Conservation (phyloP, 1,140 invertebrate genomes). For the Oryctes rhinoceros region DNA sequence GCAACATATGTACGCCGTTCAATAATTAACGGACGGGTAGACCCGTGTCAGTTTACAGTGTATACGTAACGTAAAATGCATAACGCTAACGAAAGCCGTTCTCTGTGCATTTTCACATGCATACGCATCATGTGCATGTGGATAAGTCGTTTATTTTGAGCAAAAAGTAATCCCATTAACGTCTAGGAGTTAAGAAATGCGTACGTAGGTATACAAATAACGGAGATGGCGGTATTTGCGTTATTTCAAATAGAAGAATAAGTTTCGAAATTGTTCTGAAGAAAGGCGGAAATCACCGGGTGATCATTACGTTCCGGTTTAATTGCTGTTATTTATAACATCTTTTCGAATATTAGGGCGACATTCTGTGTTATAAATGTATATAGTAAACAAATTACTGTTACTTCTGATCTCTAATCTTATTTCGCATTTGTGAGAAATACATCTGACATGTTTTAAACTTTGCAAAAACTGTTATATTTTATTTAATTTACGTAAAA, state of each 20-base stretch:
- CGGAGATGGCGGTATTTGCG: not conserved
- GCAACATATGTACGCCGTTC: not conserved
- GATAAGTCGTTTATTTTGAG: not conserved
- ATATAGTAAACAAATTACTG: too few species aligned
- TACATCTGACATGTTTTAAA: too few species aligned
- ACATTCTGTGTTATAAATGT: too few species aligned
- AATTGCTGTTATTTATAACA: not conserved
- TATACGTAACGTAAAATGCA: not conserved
- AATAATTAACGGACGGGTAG: not conserved
- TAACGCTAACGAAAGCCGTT: slow-evolving; percentile 21
- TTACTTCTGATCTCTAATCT: too few species aligned
- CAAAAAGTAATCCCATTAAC: slow-evolving; percentile 9
- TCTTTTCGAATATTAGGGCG: not conserved
- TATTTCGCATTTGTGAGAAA: too few species aligned
- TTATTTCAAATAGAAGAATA: slow-evolving; percentile 21
- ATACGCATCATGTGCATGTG: not conserved
- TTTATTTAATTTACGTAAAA: too few species aligned
- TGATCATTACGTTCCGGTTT: not conserved
- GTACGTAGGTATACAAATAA: not conserved
- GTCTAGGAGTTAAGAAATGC: not conserved
- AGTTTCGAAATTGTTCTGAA: not conserved
- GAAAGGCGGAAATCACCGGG: slow-evolving; percentile 9
- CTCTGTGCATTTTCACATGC: not conserved
- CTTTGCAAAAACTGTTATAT: too few species aligned
- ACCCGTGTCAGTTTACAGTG: not conserved